Percentiles rank a stretch among this genome's conserved stretches.
Conservation (phyloP, 2,888 invertebrate species). For the Epirrhoe alternata region DNA sequence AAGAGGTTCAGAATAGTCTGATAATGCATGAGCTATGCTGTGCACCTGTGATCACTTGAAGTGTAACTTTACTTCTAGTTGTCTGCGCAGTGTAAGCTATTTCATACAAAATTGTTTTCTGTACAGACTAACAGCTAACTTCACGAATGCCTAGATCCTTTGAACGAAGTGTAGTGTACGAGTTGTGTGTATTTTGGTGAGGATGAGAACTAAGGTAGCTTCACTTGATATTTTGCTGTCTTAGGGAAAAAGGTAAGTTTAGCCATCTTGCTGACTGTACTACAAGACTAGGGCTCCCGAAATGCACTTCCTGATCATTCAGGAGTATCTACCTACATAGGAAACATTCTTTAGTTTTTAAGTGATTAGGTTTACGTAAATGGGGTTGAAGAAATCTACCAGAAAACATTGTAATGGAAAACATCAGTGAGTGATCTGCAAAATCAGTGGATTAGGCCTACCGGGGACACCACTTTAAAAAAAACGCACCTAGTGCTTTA, state of each 20-base stretch:
- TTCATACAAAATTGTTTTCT: no score
- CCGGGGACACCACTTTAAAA: constrained; percentile 59
- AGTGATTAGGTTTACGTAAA: background rate
- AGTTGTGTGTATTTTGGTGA: no score
- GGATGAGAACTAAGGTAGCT: no score
- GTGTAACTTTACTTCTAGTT: no score
- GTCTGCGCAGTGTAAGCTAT: no score
- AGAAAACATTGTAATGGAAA: background rate
- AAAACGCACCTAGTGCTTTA: constrained; percentile 56
- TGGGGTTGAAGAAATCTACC: background rate
- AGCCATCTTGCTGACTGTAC: constrained; percentile 4
- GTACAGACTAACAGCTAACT: no score
- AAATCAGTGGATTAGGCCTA: constrained; percentile 54
- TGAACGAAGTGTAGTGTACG: no score
- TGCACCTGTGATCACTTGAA: no score
- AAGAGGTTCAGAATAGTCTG: no score
- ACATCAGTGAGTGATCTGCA: background rate
- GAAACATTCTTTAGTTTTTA: background rate
- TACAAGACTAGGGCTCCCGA: constrained; percentile 17
- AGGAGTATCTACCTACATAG: background rate
- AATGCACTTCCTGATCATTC: constrained; percentile 22
- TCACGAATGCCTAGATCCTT: no score
- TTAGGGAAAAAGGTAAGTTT: constrained; percentile 11
- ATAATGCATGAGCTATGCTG: no score
- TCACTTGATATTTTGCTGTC: background rate